These are phyloP conservation scores for Spinus pinus DNA, from an alignment of 2,797 vertebrate species.

Conservation along the genomic window DNA sequence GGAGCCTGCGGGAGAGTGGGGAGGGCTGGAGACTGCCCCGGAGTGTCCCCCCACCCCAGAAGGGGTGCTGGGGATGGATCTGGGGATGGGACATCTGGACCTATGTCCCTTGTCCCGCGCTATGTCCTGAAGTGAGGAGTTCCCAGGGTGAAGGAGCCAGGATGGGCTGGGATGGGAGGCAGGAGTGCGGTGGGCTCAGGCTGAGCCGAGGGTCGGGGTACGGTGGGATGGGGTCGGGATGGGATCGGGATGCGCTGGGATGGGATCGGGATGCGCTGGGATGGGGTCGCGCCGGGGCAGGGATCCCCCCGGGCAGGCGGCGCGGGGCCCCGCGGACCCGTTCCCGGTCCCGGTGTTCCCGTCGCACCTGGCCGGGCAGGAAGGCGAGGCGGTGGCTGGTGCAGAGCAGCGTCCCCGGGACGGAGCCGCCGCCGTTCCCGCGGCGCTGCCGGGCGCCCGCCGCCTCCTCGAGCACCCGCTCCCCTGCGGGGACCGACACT, in stretches of 20 bases:
- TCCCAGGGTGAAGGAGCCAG: background rate
- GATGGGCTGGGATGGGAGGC: background rate
- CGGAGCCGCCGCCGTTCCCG: conserved; percentile 76
- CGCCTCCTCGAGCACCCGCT: conserved; percentile 86
- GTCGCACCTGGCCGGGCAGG: conserved; percentile 70
- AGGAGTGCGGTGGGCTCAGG: background rate
- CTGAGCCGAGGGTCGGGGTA: background rate
- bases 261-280: background rate
- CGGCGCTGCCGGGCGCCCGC: conserved; percentile 84
- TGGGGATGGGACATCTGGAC: background rate
- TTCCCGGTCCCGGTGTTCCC: background rate
- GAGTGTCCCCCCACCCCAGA: background rate
- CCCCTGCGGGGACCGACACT: conserved; percentile 73
- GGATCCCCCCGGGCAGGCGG: background rate
- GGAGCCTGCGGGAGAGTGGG: conserved; percentile 65
- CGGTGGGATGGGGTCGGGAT: background rate
- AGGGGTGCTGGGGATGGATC: rapidly evolving
- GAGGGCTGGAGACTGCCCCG: background rate
- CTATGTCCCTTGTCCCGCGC: background rate
- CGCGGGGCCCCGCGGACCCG: background rate
- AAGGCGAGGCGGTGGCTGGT: conserved; percentile 89
- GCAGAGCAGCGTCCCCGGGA: conserved; percentile 88
- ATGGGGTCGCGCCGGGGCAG: background rate
- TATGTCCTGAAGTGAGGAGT: background rate
- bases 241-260: background rate